Evolutionary conservation across 2,113 vertebrate genomes (phyloP).

Genomic region (Colius striatus): DNA sequence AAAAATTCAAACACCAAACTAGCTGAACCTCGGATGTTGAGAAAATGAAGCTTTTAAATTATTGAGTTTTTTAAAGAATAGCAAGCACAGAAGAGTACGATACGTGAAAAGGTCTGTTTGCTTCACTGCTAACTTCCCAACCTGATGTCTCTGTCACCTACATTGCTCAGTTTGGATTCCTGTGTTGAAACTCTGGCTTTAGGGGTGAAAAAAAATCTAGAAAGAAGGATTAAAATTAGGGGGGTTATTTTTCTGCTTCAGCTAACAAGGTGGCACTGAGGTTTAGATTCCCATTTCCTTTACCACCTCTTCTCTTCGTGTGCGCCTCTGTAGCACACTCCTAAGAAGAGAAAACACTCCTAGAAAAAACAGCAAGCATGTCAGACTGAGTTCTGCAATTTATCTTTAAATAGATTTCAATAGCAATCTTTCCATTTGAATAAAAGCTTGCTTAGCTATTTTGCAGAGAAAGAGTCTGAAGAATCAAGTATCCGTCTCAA

Average conservation of each 20-base stretch:
- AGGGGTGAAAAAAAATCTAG: neutral
- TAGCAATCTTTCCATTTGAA: neutral
- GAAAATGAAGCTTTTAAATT: too few relatives aligned
- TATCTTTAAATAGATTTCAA: conserved; percentile 23
- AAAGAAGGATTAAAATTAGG: neutral
- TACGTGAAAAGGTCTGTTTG: neutral
- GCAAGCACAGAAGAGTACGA: neutral
- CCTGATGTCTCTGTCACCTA: neutral
- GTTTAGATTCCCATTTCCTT: neutral
- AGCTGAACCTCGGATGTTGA: neutral
- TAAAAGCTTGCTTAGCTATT: conserved; percentile 14
- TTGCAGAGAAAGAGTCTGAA: neutral
- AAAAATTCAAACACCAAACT: neutral
- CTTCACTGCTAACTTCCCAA: neutral
- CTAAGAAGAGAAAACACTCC: neutral
- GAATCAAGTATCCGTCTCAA: neutral
- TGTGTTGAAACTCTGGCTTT: neutral
- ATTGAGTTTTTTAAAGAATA: neutral
- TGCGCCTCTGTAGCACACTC: neutral
- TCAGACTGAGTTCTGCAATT: neutral
- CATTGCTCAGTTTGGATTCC: neutral
- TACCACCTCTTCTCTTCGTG: neutral
- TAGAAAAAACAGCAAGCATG: neutral
- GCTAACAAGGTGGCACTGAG: neutral
- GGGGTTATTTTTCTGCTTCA: neutral